Conservation (phyloP, 2,113 vertebrate genomes). For the Campylomormyrus numenius region DNA sequence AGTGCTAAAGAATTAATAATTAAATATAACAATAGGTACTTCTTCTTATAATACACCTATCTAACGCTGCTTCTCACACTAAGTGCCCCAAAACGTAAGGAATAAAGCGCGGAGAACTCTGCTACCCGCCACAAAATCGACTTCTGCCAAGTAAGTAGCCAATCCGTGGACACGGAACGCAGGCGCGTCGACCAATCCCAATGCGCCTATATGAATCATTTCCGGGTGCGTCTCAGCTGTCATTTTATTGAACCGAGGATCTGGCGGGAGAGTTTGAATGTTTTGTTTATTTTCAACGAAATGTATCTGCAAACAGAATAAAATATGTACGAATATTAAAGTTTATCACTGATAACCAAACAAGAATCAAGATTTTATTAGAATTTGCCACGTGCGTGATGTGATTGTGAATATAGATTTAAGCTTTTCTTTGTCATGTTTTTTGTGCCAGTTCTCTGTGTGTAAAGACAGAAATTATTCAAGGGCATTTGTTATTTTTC, state of each 20-base stretch:
- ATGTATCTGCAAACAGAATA: not conserved
- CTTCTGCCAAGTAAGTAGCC: conserved; percentile 28
- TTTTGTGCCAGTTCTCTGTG: not conserved
- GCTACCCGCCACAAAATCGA: conserved; percentile 13
- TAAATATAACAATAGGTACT: not conserved
- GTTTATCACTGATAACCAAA: not conserved
- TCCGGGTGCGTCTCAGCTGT: conserved; percentile 1
- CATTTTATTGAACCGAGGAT: not conserved
- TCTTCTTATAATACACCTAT: not conserved
- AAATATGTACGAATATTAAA: not conserved
- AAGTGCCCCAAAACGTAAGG: not conserved
- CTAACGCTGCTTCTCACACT: not conserved
- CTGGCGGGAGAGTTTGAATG: conserved; percentile 40
- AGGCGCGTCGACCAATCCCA: conserved; percentile 33
- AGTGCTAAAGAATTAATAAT: not conserved
- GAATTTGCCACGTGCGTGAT: not conserved
- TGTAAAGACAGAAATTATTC: not conserved
- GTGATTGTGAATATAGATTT: not conserved
- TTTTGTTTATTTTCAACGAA: not conserved
- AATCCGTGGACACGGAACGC: conserved; percentile 32
- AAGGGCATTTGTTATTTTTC: not conserved
- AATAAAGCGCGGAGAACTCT: conserved; percentile 43
- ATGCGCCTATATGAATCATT: rapidly evolving
- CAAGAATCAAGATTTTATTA: not conserved
- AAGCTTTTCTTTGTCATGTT: not conserved